A percentile compares a stretch with the other conserved stretches of the same genome.
Evolutionary conservation across 2,113 vertebrate species (phyloP).

Genomic region (Balaeniceps rex): DNA sequence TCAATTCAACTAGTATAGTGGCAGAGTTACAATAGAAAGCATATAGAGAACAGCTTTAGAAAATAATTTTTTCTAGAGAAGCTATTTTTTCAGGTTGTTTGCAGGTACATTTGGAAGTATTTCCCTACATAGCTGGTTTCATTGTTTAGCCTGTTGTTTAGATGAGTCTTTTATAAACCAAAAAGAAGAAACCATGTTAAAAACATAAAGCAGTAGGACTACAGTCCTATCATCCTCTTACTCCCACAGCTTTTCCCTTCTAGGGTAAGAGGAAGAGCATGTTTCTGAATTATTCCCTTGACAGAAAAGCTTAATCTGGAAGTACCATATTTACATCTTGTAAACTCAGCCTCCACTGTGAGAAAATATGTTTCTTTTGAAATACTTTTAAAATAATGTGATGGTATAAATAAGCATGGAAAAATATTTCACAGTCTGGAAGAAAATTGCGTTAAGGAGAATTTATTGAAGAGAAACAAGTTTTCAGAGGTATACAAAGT

Average conservation of each 20-base stretch:
- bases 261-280: not conserved
- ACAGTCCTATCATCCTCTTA: not conserved
- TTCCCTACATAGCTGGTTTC: not conserved
- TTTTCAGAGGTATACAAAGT: not conserved
- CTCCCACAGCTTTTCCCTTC: not conserved
- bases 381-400: not conserved
- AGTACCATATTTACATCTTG: not conserved
- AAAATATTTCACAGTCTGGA: not conserved
- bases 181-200: not conserved
- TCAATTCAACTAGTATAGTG: not conserved
- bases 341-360: not conserved
- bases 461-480: not conserved
- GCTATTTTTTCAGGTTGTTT: not conserved
- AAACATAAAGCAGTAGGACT: not conserved
- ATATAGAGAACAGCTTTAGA: not conserved
- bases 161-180: not conserved
- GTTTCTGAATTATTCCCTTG: not conserved
- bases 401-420: not conserved
- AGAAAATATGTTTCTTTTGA: not conserved
- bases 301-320: not conserved
- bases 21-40: not conserved
- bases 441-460: not conserved
- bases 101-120: not conserved
- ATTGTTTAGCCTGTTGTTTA: not conserved
- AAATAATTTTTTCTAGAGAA: not conserved